Evolutionary conservation across 2,113 vertebrate genomes (phyloP), one percentile per base, ranked within the genome.

Genomic region (Osmerus eperlanus): DNA sequence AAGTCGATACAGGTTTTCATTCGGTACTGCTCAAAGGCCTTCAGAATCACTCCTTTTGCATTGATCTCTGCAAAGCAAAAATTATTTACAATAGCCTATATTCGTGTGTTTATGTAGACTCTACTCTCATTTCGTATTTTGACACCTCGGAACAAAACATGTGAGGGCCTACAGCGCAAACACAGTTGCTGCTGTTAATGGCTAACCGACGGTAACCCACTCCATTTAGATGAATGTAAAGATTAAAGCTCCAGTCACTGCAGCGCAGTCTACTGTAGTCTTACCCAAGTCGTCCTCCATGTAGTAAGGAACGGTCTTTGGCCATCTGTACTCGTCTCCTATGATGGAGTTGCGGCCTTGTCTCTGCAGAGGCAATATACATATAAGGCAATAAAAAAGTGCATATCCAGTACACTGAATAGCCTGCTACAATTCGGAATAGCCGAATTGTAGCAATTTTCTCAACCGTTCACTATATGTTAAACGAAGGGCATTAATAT

Each of bases 1-100:
- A 98, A 99, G 89, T 98, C 92, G 51, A 99, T 96, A 82, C 97
- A 99, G 3, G 93, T 94, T 90, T 98, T 98, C 21, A 99, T 90
- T 51, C 94, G 90, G 81, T 97, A 98, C 68, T 91, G 94, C 78
- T 98, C 97, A 83, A 98, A 97, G 41, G 97, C 95, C 80, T 95
- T 93, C 54, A 98, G 88, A 67, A 96, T 96, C 64, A 96, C 86
- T 70, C 94, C 96, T 88, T 95, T 99, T 12, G 96, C 95, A 84
- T 98, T 99, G 75, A 97, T 93, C 70, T 97, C 97, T 99, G 82
- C 55, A 70, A 32, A 71, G 25, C 53, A 73, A 4, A 67, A 12
- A 12, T 23, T 53, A 67, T 47, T 9, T 47, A 12, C 41, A 60
- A 2, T 69, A 47, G 41, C 9, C 7, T 47, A 47, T 47, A 47